Base-by-base conservation (phyloP, 2,888 invertebrate species). In the Dryocosmus kuriphilus region DNA sequence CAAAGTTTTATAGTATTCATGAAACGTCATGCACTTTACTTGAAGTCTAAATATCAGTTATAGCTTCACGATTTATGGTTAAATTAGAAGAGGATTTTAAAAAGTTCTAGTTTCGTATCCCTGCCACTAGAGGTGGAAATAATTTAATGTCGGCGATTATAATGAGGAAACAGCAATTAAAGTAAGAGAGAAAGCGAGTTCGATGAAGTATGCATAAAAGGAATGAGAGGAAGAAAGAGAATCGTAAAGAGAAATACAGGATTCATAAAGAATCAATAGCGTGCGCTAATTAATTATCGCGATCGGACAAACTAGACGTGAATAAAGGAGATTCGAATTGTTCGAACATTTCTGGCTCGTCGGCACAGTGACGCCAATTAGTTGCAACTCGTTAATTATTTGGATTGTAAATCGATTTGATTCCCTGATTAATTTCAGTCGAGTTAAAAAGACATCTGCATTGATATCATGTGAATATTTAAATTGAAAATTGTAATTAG, bases 311-410 rank as follows among this genome's bases (percentile, higher is more conserved):
- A 46, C 46, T 46, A 16, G 67, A 67, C 46, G 19, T 24, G 46
- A 67, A 67, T 46, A 67, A 67, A 67, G 27, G 67, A 27, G 67
- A 46, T 46, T 67, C 41, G 24, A 67, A 67, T 67, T 67, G 38
- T 67, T 46, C 27, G 30, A 71, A 71, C 71, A n/a, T 71, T 71
- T 71, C 51, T 46, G 30, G 46, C n/a, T 51, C 30, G 30, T 46
- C 46, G 51, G 51, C 57, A 55, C 51, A 57, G 57, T 51, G 30
- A 51, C 9, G 46, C 71, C 67, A 67, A 67, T 67, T 67, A 67
- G 67, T 67, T 46, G 67, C 67, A 46, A 46, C 67, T 67, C 67
- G 67, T 67, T 67, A 67, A 67, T 67, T 67, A 67, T 67, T 46
- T 46, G 24, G 27, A 67, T 67, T 46, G 67, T 67, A 67, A 46